A percentile compares a stretch with the other conserved stretches of the same genome.
phyloP scores from a whole-genome alignment of 1,140 invertebrate species.

The Coelopa frigida region DNA sequence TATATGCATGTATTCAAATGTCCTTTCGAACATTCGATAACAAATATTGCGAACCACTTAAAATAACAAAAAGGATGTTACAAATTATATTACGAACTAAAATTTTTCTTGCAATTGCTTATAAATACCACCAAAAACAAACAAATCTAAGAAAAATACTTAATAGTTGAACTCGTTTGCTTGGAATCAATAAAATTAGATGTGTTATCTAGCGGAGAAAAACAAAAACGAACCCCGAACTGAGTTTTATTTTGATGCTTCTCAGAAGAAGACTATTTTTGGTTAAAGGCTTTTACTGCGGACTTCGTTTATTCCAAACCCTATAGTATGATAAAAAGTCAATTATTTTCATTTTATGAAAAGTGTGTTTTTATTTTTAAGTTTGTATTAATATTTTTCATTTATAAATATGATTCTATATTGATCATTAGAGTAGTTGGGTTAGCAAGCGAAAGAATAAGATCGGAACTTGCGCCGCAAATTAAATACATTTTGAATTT shows the following conservation, averaged over 20 bases:
- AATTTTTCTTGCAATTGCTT: slow-evolving; percentile 11
- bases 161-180: slow-evolving; percentile 31
- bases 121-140: slow-evolving; percentile 6
- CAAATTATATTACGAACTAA: slow-evolving; percentile 9
- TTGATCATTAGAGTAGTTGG: too few species aligned
- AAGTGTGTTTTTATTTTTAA: not conserved
- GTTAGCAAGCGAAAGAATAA: too few species aligned
- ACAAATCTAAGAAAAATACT: slow-evolving; percentile 6
- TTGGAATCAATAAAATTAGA: slow-evolving; percentile 43
- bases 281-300: too few species aligned
- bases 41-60: not conserved
- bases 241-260: slow-evolving; percentile 9
- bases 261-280: not conserved
- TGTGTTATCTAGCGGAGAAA: slow-evolving; percentile 40
- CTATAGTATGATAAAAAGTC: slow-evolving; percentile 7
- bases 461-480: too few species aligned
- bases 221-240: slow-evolving; percentile 4
- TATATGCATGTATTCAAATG: too few species aligned
- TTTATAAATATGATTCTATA: not conserved
- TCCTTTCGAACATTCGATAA: not conserved
- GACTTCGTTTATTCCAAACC: slow-evolving; percentile 1
- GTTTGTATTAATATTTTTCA: not conserved
- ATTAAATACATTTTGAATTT: too few species aligned
- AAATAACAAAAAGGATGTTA: slow-evolving; percentile 2
- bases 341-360: slow-evolving; percentile 2